Evolutionary conservation across 2,797 vertebrate species (phyloP).

Genomic region (Scolopax bukidnonensis): DNA sequence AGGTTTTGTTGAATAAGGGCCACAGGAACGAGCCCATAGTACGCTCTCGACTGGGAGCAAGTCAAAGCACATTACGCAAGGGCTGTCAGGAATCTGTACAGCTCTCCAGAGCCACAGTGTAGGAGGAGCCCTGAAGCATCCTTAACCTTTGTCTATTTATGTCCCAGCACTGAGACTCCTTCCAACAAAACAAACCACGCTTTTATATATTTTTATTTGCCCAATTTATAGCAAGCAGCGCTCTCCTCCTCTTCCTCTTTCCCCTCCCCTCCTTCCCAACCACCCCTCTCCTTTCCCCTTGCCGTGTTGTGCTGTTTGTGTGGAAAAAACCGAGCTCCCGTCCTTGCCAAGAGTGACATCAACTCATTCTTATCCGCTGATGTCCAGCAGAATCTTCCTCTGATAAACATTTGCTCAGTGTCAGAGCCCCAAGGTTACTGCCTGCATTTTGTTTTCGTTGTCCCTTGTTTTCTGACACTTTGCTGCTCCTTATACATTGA

Average conservation of each 20-base stretch:
- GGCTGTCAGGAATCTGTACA: constrained; percentile 12
- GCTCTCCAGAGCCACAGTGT: background rate
- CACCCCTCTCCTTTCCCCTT: constrained; percentile 32
- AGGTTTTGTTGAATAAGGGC: constrained; percentile 8
- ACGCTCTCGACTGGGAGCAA: constrained; percentile 31
- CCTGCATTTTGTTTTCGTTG: constrained; percentile 56
- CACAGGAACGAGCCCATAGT: constrained; percentile 2
- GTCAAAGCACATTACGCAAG: constrained; percentile 65
- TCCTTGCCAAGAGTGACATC: constrained; percentile 82
- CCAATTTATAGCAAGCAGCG: constrained; percentile 39
- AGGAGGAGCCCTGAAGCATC: constrained; percentile 49
- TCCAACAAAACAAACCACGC: constrained; percentile 32
- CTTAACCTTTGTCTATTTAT: constrained; percentile 53
- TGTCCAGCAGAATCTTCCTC: constrained; percentile 75
- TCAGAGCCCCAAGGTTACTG: constrained; percentile 72
- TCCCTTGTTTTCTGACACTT: constrained; percentile 44
- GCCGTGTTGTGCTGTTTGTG: constrained; percentile 72
- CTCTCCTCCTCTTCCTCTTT: constrained; percentile 26
- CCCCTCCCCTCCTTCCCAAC: constrained; percentile 17
- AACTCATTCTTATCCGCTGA: constrained; percentile 85
- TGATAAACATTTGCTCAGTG: constrained; percentile 77
- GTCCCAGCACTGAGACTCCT: constrained; percentile 29
- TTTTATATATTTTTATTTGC: constrained; percentile 45
- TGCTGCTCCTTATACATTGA: constrained; percentile 1
- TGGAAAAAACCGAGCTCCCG: constrained; percentile 28